phyloP scores from a whole-genome alignment of 2,797 vertebrate genomes.

The Acanthurus leucopareius region DNA sequence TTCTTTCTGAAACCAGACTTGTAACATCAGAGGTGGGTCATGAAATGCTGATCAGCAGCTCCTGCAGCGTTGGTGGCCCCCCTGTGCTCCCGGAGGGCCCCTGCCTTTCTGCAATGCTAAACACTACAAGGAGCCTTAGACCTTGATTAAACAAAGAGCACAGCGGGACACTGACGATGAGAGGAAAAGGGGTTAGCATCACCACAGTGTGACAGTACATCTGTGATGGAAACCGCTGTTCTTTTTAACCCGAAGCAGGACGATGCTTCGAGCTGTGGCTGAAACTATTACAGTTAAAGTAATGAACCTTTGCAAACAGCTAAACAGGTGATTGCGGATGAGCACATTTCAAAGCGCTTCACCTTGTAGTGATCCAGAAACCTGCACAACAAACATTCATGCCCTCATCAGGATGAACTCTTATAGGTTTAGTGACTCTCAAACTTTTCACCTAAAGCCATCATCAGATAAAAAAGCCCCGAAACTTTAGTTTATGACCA shows the following conservation, averaged over 20 bases:
- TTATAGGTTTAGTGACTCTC: not conserved
- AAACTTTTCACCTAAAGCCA: not conserved
- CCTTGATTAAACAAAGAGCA: constrained; percentile 23
- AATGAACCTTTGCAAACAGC: not conserved
- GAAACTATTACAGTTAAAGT: not conserved
- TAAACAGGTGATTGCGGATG: not conserved
- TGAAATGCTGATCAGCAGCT: constrained; percentile 5
- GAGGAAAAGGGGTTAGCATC: not conserved
- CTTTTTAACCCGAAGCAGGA: not conserved
- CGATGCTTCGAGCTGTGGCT: not conserved
- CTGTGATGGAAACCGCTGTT: too few relatives aligned
- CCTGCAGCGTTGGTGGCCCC: constrained; percentile 8
- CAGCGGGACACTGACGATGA: constrained; percentile 29
- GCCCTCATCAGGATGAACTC: too few relatives aligned
- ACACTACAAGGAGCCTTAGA: constrained; percentile 29
- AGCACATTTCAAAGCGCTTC: not conserved
- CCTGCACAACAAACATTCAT: too few relatives aligned
- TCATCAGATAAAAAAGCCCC: not conserved
- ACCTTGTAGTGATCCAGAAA: constrained; percentile 3
- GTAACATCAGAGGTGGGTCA: constrained; percentile 44
- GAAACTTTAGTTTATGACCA: not conserved
- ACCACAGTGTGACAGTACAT: not conserved
- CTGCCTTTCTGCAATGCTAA: constrained; percentile 27
- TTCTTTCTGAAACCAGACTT: constrained; percentile 10
- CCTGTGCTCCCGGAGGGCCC: not conserved